phyloP scores from a whole-genome alignment of 2,888 invertebrate species.

The Mallateleia sp. region DNA sequence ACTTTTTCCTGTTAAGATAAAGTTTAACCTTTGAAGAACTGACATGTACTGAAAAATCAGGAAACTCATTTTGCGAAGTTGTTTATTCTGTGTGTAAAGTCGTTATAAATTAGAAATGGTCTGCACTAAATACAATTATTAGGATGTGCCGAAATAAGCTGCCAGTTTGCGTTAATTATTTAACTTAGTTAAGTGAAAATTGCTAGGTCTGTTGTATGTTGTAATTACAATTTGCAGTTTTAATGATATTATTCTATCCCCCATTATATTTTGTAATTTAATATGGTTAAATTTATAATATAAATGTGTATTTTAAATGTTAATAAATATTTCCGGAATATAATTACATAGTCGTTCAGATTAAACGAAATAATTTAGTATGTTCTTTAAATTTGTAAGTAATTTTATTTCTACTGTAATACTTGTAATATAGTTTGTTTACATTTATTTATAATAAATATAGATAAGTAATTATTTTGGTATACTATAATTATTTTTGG shows the following conservation, averaged over 20 bases:
- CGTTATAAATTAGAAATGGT: conserved; percentile 31
- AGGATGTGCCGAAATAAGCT: neutral
- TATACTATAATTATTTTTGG: too few species aligned
- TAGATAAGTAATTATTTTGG: too few species aligned
- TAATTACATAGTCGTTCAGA: too few species aligned
- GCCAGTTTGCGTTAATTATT: conserved; percentile 19
- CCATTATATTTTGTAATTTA: too few species aligned
- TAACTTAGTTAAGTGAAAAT: conserved; percentile 14
- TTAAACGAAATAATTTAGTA: too few species aligned
- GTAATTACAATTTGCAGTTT: conserved; percentile 9
- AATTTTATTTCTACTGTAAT: too few species aligned
- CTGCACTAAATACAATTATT: conserved; percentile 6
- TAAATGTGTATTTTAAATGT: too few species aligned
- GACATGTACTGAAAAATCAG: conserved; percentile 52
- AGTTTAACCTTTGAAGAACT: conserved; percentile 44
- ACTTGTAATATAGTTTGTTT: too few species aligned
- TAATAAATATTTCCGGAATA: too few species aligned
- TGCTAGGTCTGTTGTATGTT: neutral
- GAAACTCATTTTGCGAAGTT: conserved; percentile 53
- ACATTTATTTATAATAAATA: too few species aligned
- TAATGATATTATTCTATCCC: conserved; percentile 17
- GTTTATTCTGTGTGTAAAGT: conserved; percentile 21
- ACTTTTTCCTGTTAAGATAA: conserved; percentile 44
- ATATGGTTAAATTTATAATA: too few species aligned
- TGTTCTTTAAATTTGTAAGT: too few species aligned